Conservation (phyloP, 2,888 invertebrate species). For the Epinotia brunnichana region DNA sequence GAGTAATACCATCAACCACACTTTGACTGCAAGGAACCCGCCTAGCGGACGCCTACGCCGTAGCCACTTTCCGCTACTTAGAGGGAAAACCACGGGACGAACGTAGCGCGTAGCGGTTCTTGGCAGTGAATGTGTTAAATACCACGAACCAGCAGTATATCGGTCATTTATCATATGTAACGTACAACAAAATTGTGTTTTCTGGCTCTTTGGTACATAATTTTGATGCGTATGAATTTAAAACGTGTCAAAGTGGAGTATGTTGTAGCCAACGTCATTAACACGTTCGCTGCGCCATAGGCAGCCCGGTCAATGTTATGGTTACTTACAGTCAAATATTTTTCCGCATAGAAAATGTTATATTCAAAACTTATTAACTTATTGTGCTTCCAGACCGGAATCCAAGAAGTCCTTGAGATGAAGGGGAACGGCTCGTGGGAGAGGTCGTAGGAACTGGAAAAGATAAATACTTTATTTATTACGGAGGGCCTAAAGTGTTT, state of each 20-base stretch:
- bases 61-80: too few relatives aligned
- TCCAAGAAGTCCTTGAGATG: constrained; percentile 86
- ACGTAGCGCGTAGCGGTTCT: too few relatives aligned
- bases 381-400: constrained; percentile 85
- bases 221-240: neutral
- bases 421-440: constrained; percentile 81
- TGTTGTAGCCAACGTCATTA: neutral
- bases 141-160: too few relatives aligned
- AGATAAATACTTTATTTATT: constrained; percentile 14
- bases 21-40: too few relatives aligned
- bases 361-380: constrained; percentile 46
- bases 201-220: neutral
- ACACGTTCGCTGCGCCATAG: too few relatives aligned
- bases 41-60: too few relatives aligned
- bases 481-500: neutral
- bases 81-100: too few relatives aligned
- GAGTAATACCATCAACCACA: too few relatives aligned
- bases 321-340: neutral
- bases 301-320: too few relatives aligned
- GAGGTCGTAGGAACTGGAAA: constrained; percentile 80
- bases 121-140: too few relatives aligned
- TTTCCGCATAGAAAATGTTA: neutral
- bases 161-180: neutral
- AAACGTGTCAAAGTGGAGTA: neutral
- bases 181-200: neutral